A percentile compares a stretch with the other conserved stretches of the same genome.
phyloP scores from a whole-genome alignment of 2,113 vertebrate genomes.

The Pachycephala philippinensis region DNA sequence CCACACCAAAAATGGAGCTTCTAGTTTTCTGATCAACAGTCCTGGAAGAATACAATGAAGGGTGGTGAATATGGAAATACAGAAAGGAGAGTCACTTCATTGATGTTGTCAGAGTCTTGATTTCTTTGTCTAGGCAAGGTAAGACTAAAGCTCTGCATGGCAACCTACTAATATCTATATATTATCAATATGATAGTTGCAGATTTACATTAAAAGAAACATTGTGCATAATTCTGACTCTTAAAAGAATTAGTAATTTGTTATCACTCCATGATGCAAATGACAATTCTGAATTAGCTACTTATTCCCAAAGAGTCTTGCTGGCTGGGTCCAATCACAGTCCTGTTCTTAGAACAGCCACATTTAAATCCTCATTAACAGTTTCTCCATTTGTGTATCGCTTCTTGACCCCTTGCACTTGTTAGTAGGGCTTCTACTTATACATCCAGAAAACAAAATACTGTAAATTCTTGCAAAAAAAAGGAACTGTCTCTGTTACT shows the following conservation, averaged over 20 bases:
- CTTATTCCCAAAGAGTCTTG: background rate
- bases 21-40: background rate
- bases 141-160: background rate
- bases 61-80: background rate
- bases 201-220: background rate
- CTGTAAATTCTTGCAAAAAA: background rate
- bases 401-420: background rate
- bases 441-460: background rate
- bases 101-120: background rate
- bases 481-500: background rate
- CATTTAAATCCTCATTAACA: background rate
- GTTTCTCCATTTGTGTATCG: background rate
- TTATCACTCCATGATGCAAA: background rate
- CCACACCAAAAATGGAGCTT: background rate
- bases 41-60: background rate
- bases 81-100: background rate
- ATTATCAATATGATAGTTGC: background rate
- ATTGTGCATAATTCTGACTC: background rate
- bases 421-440: background rate
- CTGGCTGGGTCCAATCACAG: background rate
- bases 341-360: background rate
- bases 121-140: background rate
- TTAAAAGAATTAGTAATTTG: background rate
- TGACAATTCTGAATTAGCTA: background rate
- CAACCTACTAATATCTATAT: background rate